Percentiles rank a stretch among this genome's conserved stretches.
phyloP scores from a whole-genome alignment of 2,113 vertebrate species.

The Cyrtonyx montezumae region DNA sequence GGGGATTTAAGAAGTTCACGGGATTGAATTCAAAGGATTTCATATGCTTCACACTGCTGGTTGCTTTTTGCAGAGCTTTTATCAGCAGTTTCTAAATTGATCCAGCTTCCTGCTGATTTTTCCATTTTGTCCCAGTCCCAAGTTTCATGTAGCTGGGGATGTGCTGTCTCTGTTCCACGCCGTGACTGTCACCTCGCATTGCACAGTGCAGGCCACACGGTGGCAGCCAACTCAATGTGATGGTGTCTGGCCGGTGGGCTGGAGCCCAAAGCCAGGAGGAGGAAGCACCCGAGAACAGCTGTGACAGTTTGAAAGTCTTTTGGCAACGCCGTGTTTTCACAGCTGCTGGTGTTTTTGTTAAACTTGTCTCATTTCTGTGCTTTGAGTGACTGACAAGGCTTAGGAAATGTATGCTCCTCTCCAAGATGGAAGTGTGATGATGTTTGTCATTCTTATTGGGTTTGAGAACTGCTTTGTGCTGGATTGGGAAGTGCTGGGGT shows the following conservation, averaged over 20 bases:
- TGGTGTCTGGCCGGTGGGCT: background rate
- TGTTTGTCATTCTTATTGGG: background rate
- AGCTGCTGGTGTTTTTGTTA: conserved; percentile 70
- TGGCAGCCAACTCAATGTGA: conserved; percentile 72
- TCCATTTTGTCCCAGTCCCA: background rate
- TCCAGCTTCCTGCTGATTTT: background rate
- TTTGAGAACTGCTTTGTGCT: background rate
- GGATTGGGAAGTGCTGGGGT: background rate
- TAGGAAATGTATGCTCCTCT: conserved; percentile 42
- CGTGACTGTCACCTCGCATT: background rate
- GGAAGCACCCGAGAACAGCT: conserved; percentile 55
- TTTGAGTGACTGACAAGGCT: conserved; percentile 64
- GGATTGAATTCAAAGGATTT: background rate
- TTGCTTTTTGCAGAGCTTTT: background rate
- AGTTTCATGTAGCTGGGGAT: rapidly evolving
- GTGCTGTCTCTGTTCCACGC: background rate
- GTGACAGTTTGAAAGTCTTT: conserved; percentile 21
- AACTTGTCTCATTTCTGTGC: conserved; percentile 42
- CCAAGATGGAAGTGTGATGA: background rate
- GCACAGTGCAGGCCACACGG: conserved; percentile 46
- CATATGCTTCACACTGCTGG: background rate
- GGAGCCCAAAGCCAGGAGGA: background rate
- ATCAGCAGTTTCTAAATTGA: background rate
- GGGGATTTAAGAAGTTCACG: background rate
- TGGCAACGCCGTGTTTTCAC: conserved; percentile 70